Evolutionary conservation across 2,888 invertebrate species (phyloP).

Genomic region (Azorinus chamasolen): DNA sequence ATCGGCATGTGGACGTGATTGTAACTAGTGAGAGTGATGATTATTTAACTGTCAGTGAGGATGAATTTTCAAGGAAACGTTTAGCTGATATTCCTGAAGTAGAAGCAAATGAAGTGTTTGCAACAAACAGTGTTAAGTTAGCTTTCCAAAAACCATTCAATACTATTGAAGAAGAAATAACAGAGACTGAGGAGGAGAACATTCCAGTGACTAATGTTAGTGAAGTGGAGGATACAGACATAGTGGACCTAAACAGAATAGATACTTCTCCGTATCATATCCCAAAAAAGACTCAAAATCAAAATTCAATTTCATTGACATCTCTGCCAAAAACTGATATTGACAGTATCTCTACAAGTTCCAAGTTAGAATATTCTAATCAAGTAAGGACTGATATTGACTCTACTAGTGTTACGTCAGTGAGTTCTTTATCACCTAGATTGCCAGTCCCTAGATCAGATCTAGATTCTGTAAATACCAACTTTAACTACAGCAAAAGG

Average conservation of each 20-base stretch:
- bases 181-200: constrained; percentile 51
- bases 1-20: constrained; percentile 54
- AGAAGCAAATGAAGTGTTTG: constrained; percentile 66
- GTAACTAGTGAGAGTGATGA: constrained; percentile 67
- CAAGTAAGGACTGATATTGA: constrained; percentile 36
- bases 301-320: not conserved
- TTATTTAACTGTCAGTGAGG: constrained; percentile 66
- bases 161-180: constrained; percentile 44
- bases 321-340: constrained; percentile 18
- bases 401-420: constrained; percentile 19
- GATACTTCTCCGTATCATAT: constrained; percentile 57
- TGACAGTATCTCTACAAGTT: constrained; percentile 7
- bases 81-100: constrained; percentile 61
- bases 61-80: constrained; percentile 55
- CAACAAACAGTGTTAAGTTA: constrained; percentile 59
- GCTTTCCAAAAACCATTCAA: constrained; percentile 54
- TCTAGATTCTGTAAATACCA: constrained; percentile 22
- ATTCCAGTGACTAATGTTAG: constrained; percentile 3
- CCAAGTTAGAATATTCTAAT: not conserved
- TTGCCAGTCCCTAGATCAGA: constrained; percentile 29
- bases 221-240: constrained; percentile 25
- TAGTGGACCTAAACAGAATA: constrained; percentile 43
- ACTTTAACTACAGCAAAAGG: constrained; percentile 33
- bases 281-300: constrained; percentile 7
- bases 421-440: constrained; percentile 33